Conservation (phyloP, 2,888 invertebrate species). For the Mesoligia furuncula region DNA sequence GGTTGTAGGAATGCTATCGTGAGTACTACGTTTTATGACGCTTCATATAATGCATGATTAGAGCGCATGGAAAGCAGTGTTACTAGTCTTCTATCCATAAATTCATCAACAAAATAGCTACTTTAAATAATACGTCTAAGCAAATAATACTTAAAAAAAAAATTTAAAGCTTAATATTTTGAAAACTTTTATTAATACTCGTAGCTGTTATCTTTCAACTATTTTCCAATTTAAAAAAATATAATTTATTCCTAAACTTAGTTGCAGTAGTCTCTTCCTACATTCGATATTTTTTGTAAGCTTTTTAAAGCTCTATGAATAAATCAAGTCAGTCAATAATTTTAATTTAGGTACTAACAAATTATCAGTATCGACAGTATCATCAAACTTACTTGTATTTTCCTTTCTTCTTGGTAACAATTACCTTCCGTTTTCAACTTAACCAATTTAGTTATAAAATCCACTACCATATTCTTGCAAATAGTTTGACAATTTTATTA, state of each 20-base stretch:
- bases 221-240: neutral
- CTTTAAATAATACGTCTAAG: neutral
- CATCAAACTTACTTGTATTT: neutral
- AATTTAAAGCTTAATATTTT: neutral
- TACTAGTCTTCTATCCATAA: conserved; percentile 26
- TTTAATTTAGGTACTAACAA: neutral
- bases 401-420: conserved; percentile 3
- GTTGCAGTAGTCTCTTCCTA: neutral
- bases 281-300: neutral
- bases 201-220: neutral
- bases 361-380: neutral
- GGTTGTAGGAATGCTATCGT: conserved; percentile 70
- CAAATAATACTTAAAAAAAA: too few species aligned
- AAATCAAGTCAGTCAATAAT: neutral
- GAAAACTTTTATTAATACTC: neutral
- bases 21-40: conserved; percentile 69
- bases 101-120: neutral
- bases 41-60: conserved; percentile 45
- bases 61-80: conserved; percentile 29
- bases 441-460: neutral
- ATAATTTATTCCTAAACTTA: too few species aligned
- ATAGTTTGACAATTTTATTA: conserved; percentile 20
- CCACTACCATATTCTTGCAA: neutral
- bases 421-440: neutral
- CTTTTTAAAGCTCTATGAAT: neutral